Conservation (phyloP, 1,140 invertebrate genomes). For the Drosophila auraria region DNA sequence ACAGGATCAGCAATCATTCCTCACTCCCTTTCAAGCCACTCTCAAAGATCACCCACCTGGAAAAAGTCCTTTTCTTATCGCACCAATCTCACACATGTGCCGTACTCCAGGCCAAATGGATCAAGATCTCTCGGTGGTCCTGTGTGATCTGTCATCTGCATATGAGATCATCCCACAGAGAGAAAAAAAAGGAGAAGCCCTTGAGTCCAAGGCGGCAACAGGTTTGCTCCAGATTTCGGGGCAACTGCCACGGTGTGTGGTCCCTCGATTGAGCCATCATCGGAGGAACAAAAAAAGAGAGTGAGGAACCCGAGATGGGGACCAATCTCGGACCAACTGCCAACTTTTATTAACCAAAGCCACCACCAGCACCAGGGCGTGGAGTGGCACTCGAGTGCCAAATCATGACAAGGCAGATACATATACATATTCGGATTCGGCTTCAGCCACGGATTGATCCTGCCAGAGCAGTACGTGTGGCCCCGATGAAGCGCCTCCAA, state of each 20-base stretch:
- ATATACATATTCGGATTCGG: slow-evolving; percentile 20
- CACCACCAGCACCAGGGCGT: slow-evolving; percentile 25
- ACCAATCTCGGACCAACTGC: slow-evolving; percentile 49
- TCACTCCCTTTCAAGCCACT: not conserved
- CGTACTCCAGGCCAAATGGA: slow-evolving; percentile 36
- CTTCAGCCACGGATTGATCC: slow-evolving; percentile 53
- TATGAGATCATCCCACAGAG: slow-evolving; percentile 25
- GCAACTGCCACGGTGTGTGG: slow-evolving; percentile 67
- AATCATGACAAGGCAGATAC: slow-evolving; percentile 73
- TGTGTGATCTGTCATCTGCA: slow-evolving; percentile 45
- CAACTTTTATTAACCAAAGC: slow-evolving; percentile 77
- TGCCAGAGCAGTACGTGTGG: slow-evolving; percentile 67
- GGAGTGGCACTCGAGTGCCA: slow-evolving; percentile 80
- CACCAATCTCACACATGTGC: slow-evolving; percentile 26
- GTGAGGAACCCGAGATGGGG: slow-evolving; percentile 14
- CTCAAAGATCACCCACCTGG: slow-evolving; percentile 20
- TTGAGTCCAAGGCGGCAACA: slow-evolving; percentile 36
- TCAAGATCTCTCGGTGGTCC: slow-evolving; percentile 55
- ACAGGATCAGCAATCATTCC: not conserved
- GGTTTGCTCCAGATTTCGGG: slow-evolving; percentile 67
- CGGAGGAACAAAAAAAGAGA: slow-evolving; percentile 37
- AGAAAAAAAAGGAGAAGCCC: slow-evolving; percentile 17
- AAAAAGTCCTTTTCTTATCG: slow-evolving; percentile 19
- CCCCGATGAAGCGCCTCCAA: slow-evolving; percentile 73
- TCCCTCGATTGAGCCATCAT: slow-evolving; percentile 76